A percentile compares a stretch with the other conserved stretches of the same genome.
Evolutionary conservation across 2,888 invertebrate species (phyloP).

Genomic region (Orthosia incerta): DNA sequence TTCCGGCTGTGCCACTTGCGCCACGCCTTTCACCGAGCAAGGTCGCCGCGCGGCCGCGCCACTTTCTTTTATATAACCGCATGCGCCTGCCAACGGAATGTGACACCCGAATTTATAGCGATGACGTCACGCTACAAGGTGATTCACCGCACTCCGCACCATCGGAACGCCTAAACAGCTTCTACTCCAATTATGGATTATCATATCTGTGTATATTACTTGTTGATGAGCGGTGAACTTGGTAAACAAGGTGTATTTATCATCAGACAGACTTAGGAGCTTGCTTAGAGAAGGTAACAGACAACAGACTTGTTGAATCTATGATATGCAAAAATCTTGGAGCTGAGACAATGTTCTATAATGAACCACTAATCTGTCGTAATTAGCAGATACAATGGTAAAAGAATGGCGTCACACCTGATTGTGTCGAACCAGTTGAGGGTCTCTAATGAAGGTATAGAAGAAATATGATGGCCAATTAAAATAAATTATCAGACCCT

Average conservation of each 20-base stretch:
- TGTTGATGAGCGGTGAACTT: slow-evolving; percentile 30
- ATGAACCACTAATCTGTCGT: too few species aligned
- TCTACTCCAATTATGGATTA: slow-evolving; percentile 61
- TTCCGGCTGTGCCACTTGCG: slow-evolving; percentile 90
- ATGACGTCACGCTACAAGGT: slow-evolving; percentile 84
- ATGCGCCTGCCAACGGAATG: slow-evolving; percentile 82
- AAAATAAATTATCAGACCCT: not conserved
- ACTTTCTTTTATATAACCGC: slow-evolving; percentile 90
- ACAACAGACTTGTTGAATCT: not conserved
- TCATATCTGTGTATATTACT: slow-evolving; percentile 38
- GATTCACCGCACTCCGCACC: slow-evolving; percentile 79
- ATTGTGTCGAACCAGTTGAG: too few species aligned
- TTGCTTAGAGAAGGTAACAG: not conserved
- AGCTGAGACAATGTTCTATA: not conserved
- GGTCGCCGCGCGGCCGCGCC: slow-evolving; percentile 89
- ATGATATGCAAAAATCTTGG: not conserved
- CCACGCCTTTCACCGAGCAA: slow-evolving; percentile 89
- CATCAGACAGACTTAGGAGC: not conserved
- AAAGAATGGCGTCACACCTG: too few species aligned
- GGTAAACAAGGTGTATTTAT: slow-evolving; percentile 1
- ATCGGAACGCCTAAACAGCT: slow-evolving; percentile 62
- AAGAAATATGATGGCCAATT: not conserved
- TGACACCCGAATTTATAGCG: slow-evolving; percentile 87
- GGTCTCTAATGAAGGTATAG: too few species aligned
- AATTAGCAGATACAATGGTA: too few species aligned